A percentile compares a stretch with the other conserved stretches of the same genome.
These are phyloP conservation scores for Gordius sp. DNA, from an alignment of 2,888 invertebrate genomes.

Conservation along the genomic window DNA sequence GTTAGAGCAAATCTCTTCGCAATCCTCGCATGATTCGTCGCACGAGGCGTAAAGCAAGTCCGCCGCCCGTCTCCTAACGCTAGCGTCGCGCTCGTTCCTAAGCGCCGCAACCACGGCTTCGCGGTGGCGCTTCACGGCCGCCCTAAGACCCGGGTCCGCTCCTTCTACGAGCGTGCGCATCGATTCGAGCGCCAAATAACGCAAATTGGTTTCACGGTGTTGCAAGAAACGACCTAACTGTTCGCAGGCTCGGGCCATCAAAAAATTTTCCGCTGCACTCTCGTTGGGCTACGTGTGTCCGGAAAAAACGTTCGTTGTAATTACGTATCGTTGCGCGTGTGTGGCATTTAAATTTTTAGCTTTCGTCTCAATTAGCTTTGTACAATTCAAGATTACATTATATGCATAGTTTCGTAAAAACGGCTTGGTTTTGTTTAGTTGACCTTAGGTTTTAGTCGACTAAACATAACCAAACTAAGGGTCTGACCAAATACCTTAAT, in stretches of 20 bases:
- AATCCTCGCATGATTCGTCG: constrained; percentile 28
- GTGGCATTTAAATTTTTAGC: no score
- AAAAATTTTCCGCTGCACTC: constrained; percentile 23
- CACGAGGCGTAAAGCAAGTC: constrained; percentile 98
- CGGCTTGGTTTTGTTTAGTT: no score
- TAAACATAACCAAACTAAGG: no score
- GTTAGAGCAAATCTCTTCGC: neutral
- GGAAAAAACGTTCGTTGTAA: no score
- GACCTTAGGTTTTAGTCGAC: no score
- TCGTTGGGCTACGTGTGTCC: no score
- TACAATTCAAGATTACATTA: no score
- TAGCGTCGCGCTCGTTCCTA: constrained; percentile 80
- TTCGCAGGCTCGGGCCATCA: constrained; percentile 87
- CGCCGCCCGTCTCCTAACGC: constrained; percentile 84
- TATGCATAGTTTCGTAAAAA: no score
- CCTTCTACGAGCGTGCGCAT: constrained; percentile 87
- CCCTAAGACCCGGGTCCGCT: neutral
- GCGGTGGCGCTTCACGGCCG: neutral
- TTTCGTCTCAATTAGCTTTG: no score
- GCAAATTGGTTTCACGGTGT: constrained; percentile 21
- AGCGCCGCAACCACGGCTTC: neutral
- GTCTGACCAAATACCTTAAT: no score
- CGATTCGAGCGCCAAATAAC: constrained; percentile 80
- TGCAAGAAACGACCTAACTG: constrained; percentile 88
- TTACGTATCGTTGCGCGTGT: no score